A percentile compares a stretch with the other conserved stretches of the same genome.
These are phyloP conservation scores for Hylia prasina DNA, from an alignment of 2,113 vertebrate species.

Conservation along the genomic window DNA sequence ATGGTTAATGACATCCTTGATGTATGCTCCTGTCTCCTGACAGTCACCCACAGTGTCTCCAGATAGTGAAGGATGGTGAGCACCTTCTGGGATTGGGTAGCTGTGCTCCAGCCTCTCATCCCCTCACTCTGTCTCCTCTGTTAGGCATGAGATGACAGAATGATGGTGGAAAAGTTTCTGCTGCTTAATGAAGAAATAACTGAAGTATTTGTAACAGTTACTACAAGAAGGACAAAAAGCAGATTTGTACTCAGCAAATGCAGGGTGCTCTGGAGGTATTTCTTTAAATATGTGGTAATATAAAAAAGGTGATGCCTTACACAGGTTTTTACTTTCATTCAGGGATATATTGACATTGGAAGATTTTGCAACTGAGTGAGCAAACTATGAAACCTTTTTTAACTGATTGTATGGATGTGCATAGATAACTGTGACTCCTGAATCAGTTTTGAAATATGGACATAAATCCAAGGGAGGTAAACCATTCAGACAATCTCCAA, in stretches of 20 bases:
- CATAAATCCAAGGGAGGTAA: not conserved
- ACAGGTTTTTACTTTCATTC: not conserved
- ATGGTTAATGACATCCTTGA: not conserved
- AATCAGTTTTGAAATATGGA: not conserved
- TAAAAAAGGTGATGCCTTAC: not conserved
- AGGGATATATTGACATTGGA: not conserved
- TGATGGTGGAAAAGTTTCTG: fast-evolving
- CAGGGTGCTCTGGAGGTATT: not conserved
- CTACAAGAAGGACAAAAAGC: not conserved
- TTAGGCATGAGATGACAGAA: not conserved
- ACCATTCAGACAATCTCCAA: not conserved
- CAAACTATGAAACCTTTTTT: not conserved
- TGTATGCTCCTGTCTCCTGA: not conserved
- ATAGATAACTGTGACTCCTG: not conserved
- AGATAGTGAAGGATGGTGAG: not conserved
- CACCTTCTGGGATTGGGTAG: not conserved
- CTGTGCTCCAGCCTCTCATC: not conserved
- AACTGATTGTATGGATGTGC: not conserved
- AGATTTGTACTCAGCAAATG: not conserved
- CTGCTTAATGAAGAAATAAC: not conserved
- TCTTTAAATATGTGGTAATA: not conserved
- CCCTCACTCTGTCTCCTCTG: not conserved
- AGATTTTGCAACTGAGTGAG: not conserved
- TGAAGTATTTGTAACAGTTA: not conserved
- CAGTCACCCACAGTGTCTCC: not conserved